Percentiles rank a stretch among this genome's conserved stretches.
Conservation (phyloP, 2,888 invertebrate species). For the Drosophila formosana region DNA sequence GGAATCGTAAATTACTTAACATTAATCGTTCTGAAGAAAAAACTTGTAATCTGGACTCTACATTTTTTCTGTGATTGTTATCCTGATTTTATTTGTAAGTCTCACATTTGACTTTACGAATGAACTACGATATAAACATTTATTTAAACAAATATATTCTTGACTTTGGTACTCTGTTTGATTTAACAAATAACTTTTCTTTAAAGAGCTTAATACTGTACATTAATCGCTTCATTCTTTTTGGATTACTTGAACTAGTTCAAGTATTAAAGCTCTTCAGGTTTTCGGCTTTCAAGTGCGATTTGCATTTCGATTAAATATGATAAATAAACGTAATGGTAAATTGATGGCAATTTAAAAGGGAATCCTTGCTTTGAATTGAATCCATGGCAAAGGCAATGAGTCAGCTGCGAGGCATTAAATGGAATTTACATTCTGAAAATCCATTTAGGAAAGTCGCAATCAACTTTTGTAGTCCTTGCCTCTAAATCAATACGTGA, state of each 20-base stretch:
- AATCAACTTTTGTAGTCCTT: conserved; percentile 40
- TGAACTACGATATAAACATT: too few species aligned
- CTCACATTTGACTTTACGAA: too few species aligned
- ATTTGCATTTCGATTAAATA: background rate
- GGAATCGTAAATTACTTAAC: too few species aligned
- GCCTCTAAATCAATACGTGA: conserved; percentile 51
- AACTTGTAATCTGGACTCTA: too few species aligned
- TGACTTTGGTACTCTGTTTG: too few species aligned
- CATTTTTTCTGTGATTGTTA: too few species aligned
- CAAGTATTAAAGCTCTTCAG: background rate
- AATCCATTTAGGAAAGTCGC: conserved; percentile 21
- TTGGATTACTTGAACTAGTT: conserved; percentile 2
- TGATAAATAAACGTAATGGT: background rate
- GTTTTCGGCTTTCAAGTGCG: background rate
- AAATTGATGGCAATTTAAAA: conserved; percentile 6
- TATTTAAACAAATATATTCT: too few species aligned
- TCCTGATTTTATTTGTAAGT: too few species aligned
- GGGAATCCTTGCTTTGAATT: conserved; percentile 13
- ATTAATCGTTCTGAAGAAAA: too few species aligned
- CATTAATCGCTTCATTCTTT: background rate
- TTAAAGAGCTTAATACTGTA: too few species aligned
- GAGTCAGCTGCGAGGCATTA: conserved; percentile 38
- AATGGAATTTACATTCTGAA: conserved; percentile 43
- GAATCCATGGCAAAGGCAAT: conserved; percentile 18
- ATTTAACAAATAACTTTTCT: too few species aligned